These are phyloP conservation scores for Cyphomyrus plagiostoma DNA, from an alignment of 2,113 vertebrate genomes.

Conservation along the genomic window DNA sequence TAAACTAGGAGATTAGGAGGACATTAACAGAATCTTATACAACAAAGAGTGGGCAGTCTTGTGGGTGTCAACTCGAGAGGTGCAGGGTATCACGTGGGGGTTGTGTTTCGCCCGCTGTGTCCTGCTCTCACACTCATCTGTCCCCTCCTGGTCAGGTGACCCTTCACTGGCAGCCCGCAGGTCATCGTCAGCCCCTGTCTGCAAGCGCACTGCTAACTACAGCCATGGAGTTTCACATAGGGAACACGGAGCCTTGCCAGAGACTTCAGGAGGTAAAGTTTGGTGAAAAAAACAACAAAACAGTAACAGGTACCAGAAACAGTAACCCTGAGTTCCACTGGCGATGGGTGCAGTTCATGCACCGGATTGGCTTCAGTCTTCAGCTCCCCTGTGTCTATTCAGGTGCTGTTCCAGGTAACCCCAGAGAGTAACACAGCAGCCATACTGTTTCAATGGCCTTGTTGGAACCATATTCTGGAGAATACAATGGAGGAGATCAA, in stretches of 20 bases:
- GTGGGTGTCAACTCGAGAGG: neutral
- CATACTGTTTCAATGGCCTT: neutral
- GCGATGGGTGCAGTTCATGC: neutral
- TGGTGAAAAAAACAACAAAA: neutral
- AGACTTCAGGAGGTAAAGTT: neutral
- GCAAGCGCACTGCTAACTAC: neutral
- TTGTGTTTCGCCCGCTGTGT: neutral
- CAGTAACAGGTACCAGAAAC: neutral
- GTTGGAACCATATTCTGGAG: neutral
- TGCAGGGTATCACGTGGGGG: neutral
- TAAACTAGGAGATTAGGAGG: neutral
- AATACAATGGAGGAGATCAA: neutral
- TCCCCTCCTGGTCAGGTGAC: neutral
- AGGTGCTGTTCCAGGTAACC: neutral
- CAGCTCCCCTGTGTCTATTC: neutral
- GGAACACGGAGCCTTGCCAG: neutral
- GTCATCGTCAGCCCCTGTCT: neutral
- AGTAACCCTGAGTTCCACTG: neutral
- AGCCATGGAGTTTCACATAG: neutral
- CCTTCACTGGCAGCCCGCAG: neutral
- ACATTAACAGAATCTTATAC: neutral
- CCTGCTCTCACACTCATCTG: neutral
- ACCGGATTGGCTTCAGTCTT: neutral
- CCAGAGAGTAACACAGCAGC: neutral
- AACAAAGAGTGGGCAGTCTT: neutral